Base-by-base conservation (phyloP, 2,113 vertebrate genomes). In the Megalops atlanticus region DNA sequence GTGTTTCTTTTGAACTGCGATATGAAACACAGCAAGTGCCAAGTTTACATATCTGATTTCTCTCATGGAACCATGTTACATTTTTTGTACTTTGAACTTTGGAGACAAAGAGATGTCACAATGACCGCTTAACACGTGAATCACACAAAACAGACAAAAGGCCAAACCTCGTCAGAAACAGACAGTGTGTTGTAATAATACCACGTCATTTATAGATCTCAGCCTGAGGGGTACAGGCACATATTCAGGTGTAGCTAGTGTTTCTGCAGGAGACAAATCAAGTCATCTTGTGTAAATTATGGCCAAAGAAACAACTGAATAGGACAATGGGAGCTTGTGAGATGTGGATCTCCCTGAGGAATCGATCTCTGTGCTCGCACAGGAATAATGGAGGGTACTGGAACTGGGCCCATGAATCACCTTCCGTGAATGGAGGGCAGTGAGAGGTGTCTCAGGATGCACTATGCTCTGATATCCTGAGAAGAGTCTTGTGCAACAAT, bases 361-460 rank as follows among this genome's bases (percentile, higher is more conserved):
- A 80, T 49, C 27, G 27, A 52, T 80, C 31, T 38, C 1, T 11
- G 21, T 12, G 11, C 69, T 52, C 68, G 45, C 33, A 79, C 64
- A n/a, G 41, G 68, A 41, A 70, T 21, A 72, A 72, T 80, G n/a
- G 35, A 24, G 43, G 41, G 21, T 35, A 38, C 77, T 14, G 49
- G 36, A 36, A 15, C 58, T 69, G 58, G 58, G 58, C 31, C 54
- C 38, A 78, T 78, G 54, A 49, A 69, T 78, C 77, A 78, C 36
- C 39, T 15, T 4, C 35, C 54, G 27, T 35, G 18, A 64, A 33
- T 38, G 64, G 54, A n/a, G 14, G 39, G 40, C 52, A 64, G 76
- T 24, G 18, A 18, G 27, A 36, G 21, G 76, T 54, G 27, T 15
- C n/a, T 38, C 58, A 5, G 24, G 39, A 54, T 52, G 33, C 33